Evolutionary conservation across 1,140 invertebrate species (phyloP).

Genomic region (Pollicipes pollicipes): DNA sequence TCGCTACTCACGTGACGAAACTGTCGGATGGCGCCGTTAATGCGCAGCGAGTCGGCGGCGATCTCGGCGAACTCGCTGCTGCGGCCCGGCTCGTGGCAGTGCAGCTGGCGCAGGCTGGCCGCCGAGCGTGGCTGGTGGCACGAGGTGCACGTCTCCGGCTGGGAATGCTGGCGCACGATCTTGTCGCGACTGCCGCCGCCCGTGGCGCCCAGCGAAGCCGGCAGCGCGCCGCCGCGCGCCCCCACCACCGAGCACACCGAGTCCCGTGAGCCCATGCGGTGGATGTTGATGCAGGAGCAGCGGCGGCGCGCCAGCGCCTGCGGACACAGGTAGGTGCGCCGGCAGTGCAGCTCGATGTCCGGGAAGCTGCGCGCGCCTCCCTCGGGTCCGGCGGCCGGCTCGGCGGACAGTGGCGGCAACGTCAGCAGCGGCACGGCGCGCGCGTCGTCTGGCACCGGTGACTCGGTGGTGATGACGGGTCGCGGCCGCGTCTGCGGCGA

Average conservation of each 20-base stretch:
- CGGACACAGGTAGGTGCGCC: constrained; percentile 24
- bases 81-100: constrained; percentile 50
- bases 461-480: constrained; percentile 16
- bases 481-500: constrained; percentile 15
- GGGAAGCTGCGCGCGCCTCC: constrained; percentile 59
- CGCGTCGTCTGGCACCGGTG: constrained; percentile 16
- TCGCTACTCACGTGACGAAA: constrained; percentile 76
- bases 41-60: constrained; percentile 84
- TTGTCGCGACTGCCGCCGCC: constrained; percentile 25
- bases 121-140: constrained; percentile 23
- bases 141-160: constrained; percentile 42
- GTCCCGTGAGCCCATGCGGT: constrained; percentile 23
- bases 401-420: constrained; percentile 15
- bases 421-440: constrained; percentile 15
- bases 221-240: constrained; percentile 16
- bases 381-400: constrained; percentile 10
- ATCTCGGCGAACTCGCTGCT: constrained; percentile 79
- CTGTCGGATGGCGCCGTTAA: constrained; percentile 88
- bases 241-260: constrained; percentile 22
- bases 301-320: constrained; percentile 18
- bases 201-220: constrained; percentile 17
- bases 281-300: constrained; percentile 20
- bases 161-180: constrained; percentile 75
- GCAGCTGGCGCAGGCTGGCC: constrained; percentile 59
- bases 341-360: constrained; percentile 69